Evolutionary conservation across 2,797 vertebrate genomes (phyloP).

Genomic region (Florisuga fusca): DNA sequence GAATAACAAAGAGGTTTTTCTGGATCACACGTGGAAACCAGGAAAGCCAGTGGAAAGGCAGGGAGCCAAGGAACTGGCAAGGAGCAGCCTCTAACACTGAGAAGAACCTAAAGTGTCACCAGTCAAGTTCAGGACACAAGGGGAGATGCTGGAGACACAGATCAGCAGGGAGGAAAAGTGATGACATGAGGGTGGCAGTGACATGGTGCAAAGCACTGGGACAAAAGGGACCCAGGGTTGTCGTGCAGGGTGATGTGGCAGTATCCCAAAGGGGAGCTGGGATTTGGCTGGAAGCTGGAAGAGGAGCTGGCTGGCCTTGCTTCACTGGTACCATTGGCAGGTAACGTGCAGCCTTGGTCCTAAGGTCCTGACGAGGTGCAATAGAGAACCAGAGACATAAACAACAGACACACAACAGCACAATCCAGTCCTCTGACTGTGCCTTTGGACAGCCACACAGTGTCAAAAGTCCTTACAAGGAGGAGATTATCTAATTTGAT

Average conservation of each 20-base stretch:
- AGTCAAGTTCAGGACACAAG: not conserved
- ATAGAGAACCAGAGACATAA: not conserved
- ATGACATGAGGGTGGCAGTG: fast-evolving
- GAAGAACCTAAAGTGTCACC: not conserved
- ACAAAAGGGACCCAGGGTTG: not conserved
- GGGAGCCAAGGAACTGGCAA: not conserved
- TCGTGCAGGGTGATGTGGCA: not conserved
- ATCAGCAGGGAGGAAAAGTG: not conserved
- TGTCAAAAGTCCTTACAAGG: constrained; percentile 24
- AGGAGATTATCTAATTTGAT: constrained; percentile 54
- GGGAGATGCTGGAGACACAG: not conserved
- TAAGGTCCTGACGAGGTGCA: not conserved
- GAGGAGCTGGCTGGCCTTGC: not conserved
- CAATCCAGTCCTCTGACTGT: not conserved
- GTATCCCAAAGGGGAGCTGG: fast-evolving
- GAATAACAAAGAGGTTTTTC: constrained; percentile 58
- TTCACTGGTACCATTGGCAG: not conserved
- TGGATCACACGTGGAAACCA: not conserved
- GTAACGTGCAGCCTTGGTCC: not conserved
- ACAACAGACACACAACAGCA: not conserved
- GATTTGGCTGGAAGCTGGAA: not conserved
- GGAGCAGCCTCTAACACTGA: not conserved
- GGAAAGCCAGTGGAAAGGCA: not conserved
- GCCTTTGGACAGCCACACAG: not conserved
- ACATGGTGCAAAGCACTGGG: not conserved